Evolutionary conservation across 2,888 invertebrate species (phyloP).

Genomic region (Bembecia ichneumoniformis): DNA sequence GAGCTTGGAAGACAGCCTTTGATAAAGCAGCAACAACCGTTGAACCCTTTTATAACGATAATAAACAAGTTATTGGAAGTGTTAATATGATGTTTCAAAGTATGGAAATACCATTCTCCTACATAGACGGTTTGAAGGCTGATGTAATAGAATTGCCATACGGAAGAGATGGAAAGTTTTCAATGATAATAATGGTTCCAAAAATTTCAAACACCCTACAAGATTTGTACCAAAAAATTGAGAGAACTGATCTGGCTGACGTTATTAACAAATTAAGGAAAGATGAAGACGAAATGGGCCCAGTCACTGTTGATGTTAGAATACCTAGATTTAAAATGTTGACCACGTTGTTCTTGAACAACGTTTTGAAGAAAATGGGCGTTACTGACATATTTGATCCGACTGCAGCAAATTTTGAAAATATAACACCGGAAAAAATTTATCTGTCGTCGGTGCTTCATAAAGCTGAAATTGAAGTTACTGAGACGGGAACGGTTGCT

Average conservation of each 20-base stretch:
- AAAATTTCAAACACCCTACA: slow-evolving; percentile 59
- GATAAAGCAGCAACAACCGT: slow-evolving; percentile 67
- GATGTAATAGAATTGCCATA: slow-evolving; percentile 79
- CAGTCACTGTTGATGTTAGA: slow-evolving; percentile 75
- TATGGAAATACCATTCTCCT: slow-evolving; percentile 71
- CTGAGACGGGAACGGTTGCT: slow-evolving; percentile 82
- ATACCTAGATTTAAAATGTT: slow-evolving; percentile 75
- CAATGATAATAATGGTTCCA: slow-evolving; percentile 78
- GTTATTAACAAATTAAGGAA: slow-evolving; percentile 63
- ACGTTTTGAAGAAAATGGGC: slow-evolving; percentile 75
- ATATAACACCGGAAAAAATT: slow-evolving; percentile 67
- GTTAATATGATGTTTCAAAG: slow-evolving; percentile 84
- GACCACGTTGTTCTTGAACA: slow-evolving; percentile 74
- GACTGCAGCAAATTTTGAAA: slow-evolving; percentile 66
- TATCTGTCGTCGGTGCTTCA: slow-evolving; percentile 78
- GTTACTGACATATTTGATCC: slow-evolving; percentile 76
- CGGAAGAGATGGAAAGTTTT: slow-evolving; percentile 65
- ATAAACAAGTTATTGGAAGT: slow-evolving; percentile 55
- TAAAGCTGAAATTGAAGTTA: slow-evolving; percentile 81
- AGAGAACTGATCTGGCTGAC: slow-evolving; percentile 49
- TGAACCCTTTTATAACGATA: slow-evolving; percentile 74
- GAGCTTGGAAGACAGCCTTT: slow-evolving; percentile 78
- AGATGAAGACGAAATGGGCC: slow-evolving; percentile 60
- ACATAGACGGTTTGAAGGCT: slow-evolving; percentile 67
- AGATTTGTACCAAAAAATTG: slow-evolving; percentile 68